Percentiles rank a stretch among this genome's conserved stretches.
Evolutionary conservation across 2,888 invertebrate genomes (phyloP).

Genomic region (Dendrolimus houi): DNA sequence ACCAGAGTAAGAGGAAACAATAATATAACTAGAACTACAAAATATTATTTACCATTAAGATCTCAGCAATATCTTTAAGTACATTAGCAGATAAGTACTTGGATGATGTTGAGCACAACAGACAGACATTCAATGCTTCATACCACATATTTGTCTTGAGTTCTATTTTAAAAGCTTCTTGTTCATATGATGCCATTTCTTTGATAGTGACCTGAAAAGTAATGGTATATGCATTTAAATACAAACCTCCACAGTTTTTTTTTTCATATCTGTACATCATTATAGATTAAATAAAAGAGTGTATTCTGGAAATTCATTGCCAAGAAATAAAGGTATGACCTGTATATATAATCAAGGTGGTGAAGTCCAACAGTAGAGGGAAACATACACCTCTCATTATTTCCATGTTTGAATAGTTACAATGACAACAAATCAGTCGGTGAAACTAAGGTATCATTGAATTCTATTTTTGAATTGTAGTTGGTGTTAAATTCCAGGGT

Average conservation of each 20-base stretch:
- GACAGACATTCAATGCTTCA: constrained; percentile 59
- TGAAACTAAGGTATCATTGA: no score
- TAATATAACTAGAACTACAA: background rate
- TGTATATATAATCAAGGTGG: no score
- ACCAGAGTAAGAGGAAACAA: no score
- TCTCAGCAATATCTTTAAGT: constrained; percentile 53
- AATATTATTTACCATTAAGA: constrained; percentile 50
- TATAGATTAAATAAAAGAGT: background rate
- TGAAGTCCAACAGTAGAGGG: no score
- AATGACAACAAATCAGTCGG: no score
- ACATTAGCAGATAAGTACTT: constrained; percentile 53
- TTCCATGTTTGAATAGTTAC: no score
- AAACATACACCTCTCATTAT: no score
- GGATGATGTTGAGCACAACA: constrained; percentile 38
- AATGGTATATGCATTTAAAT: background rate
- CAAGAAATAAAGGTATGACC: no score
- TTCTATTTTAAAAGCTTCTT: constrained; percentile 53
- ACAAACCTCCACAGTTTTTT: no score
- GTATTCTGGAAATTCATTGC: background rate
- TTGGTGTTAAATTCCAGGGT: background rate
- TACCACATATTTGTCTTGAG: constrained; percentile 52
- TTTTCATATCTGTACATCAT: no score
- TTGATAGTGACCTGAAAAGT: constrained; percentile 30
- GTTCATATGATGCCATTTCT: constrained; percentile 38
- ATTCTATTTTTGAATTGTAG: background rate